Percentiles rank a stretch among this genome's conserved stretches.
These are phyloP conservation scores for Bolborhynchus lineola DNA, from an alignment of 2,113 vertebrate genomes.

Conservation along the genomic window DNA sequence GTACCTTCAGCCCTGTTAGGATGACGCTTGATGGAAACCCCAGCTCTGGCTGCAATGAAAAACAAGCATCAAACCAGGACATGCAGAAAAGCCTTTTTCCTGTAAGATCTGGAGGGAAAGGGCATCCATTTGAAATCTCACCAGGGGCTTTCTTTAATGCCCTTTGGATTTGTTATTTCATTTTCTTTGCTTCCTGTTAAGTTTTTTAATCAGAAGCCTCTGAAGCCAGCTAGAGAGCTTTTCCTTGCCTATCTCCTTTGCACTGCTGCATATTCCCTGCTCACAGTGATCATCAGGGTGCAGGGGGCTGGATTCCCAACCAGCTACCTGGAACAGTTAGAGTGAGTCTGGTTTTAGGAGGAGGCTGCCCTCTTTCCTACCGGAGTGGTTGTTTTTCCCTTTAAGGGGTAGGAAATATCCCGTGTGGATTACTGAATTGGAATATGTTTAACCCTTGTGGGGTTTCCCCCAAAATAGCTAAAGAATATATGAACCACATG, in stretches of 20 bases:
- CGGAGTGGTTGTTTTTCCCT: no score
- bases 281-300: fast-evolving
- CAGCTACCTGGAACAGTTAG: background rate
- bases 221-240: background rate
- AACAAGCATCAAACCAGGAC: fast-evolving
- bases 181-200: background rate
- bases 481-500: background rate
- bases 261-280: background rate
- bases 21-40: background rate
- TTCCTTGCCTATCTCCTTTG: no score
- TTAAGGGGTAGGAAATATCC: background rate
- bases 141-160: background rate
- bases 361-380: background rate
- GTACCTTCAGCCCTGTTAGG: background rate
- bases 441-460: background rate
- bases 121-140: background rate
- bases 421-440: background rate
- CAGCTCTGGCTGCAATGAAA: background rate
- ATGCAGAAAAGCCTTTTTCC: background rate
- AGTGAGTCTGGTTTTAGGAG: background rate
- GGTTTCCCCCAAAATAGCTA: fast-evolving
- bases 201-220: background rate
- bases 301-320: background rate
- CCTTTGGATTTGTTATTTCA: background rate
- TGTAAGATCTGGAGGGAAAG: background rate